Evolutionary conservation across 2,888 invertebrate species (phyloP).

Genomic region (Tenodera sinensis): DNA sequence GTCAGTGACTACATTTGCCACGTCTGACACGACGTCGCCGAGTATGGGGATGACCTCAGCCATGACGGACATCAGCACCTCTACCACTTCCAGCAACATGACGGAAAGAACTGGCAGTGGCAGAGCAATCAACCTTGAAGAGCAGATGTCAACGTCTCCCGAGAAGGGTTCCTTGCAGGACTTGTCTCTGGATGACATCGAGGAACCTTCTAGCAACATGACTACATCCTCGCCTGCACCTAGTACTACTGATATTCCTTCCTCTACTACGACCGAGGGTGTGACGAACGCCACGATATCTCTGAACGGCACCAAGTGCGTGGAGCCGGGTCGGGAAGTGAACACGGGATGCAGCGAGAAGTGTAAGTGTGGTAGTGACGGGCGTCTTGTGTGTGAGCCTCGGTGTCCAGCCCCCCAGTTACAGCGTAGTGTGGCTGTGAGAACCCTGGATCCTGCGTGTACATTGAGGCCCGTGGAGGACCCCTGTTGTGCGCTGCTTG

Average conservation of each 20-base stretch:
- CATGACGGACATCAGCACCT: not conserved
- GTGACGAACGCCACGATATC: not conserved
- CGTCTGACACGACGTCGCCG: not conserved
- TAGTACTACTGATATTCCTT: not conserved
- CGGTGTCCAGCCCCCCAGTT: slow-evolving; percentile 64
- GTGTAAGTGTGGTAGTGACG: slow-evolving; percentile 66
- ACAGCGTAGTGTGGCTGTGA: slow-evolving; percentile 59
- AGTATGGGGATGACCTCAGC: not conserved
- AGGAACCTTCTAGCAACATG: slow-evolving; percentile 5
- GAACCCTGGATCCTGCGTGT: slow-evolving; percentile 65
- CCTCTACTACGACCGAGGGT: not conserved
- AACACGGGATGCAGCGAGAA: slow-evolving; percentile 72
- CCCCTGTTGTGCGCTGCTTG: slow-evolving; percentile 66
- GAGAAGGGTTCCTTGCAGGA: slow-evolving; percentile 26
- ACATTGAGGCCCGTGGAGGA: slow-evolving; percentile 65
- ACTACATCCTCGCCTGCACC: not conserved
- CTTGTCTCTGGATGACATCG: slow-evolving; percentile 30
- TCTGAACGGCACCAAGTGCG: not conserved
- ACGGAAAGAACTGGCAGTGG: not conserved
- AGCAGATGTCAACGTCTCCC: not conserved
- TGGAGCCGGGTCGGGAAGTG: slow-evolving; percentile 59
- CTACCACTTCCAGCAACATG: not conserved
- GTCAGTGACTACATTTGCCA: not conserved
- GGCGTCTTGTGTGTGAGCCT: slow-evolving; percentile 64
- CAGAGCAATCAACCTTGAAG: not conserved